Evolutionary conservation across 1,140 invertebrate species (phyloP).

Genomic region (Drosophila repletoides): DNA sequence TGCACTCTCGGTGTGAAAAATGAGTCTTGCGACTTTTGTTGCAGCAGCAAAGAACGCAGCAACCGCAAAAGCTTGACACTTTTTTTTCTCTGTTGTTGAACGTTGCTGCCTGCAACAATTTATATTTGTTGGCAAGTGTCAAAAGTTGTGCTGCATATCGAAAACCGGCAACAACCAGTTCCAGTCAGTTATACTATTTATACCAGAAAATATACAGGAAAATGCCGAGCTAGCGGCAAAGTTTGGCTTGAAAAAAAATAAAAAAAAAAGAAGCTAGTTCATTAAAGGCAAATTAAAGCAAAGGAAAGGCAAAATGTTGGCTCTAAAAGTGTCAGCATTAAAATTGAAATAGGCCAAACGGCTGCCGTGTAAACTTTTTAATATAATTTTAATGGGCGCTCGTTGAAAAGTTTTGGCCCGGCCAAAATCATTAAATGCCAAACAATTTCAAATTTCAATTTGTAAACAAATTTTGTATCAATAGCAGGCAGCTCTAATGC

Average conservation of each 20-base stretch:
- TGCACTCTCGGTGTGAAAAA: conserved; percentile 67
- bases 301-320: conserved; percentile 4
- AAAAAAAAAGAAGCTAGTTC: no score
- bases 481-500: conserved; percentile 59
- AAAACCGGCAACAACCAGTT: not conserved
- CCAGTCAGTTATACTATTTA: not conserved
- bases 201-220: not conserved
- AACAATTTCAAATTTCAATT: conserved; percentile 70
- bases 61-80: conserved; percentile 68
- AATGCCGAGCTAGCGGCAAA: no score
- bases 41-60: conserved; percentile 21
- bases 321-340: conserved; percentile 22
- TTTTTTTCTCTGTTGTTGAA: no score
- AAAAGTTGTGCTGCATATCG: conserved; percentile 51
- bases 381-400: conserved; percentile 69
- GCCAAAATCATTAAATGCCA: conserved; percentile 58
- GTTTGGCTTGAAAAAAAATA: conserved; percentile 38
- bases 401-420: conserved; percentile 16
- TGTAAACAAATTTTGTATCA: conserved; percentile 69
- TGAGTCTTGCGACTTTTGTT: conserved; percentile 68
- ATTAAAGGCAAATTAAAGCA: conserved; percentile 64
- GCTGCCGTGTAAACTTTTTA: conserved; percentile 63
- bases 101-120: conserved; percentile 71
- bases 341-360: conserved; percentile 42
- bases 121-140: conserved; percentile 69